Evolutionary conservation across 2,797 vertebrate species (phyloP).

Genomic region (Tapera naevia): DNA sequence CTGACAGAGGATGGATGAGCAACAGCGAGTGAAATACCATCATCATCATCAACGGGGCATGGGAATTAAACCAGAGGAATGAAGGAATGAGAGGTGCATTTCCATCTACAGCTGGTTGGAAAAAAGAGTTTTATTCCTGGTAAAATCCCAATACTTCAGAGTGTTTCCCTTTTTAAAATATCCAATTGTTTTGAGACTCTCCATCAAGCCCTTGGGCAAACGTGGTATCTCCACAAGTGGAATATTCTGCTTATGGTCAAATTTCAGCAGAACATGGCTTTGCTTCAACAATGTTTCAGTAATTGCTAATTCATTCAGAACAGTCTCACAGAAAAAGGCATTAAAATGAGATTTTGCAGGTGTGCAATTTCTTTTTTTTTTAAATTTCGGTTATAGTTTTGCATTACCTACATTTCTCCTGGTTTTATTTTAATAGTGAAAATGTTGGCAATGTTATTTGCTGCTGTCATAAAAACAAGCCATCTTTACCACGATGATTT

Average conservation of each 20-base stretch:
- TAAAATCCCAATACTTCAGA: background rate
- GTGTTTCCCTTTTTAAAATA: background rate
- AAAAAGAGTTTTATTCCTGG: background rate
- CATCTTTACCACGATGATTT: background rate
- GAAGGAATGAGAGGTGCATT: background rate
- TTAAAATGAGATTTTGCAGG: background rate
- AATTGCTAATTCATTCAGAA: background rate
- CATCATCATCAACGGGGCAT: background rate
- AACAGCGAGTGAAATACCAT: background rate
- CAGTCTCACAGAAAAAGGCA: background rate
- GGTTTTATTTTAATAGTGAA: background rate
- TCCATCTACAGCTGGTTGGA: background rate
- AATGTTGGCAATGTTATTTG: constrained; percentile 21
- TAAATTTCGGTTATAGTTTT: constrained; percentile 9
- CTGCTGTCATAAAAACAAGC: background rate
- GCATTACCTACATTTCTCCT: background rate
- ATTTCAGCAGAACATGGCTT: background rate
- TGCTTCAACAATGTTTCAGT: background rate
- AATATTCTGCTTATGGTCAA: background rate
- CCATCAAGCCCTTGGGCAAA: background rate
- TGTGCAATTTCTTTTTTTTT: background rate
- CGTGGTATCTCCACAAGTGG: background rate
- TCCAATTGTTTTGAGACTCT: background rate
- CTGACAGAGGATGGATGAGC: no score
- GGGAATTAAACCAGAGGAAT: background rate